These are phyloP conservation scores for Pyxicephalus adspersus DNA, from an alignment of 2,113 vertebrate genomes.

Conservation along the genomic window DNA sequence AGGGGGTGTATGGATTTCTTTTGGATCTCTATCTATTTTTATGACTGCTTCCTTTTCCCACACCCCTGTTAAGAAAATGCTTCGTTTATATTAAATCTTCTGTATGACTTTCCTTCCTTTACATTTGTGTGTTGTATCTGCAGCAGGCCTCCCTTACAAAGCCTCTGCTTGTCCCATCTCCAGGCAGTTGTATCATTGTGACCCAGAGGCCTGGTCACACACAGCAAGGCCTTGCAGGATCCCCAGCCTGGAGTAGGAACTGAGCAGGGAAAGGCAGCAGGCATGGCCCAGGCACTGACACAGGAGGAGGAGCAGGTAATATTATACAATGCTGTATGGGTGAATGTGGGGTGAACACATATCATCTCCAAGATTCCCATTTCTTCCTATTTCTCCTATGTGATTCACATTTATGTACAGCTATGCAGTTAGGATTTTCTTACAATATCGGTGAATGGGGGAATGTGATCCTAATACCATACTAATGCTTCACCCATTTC, in stretches of 20 bases:
- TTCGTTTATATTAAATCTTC: constrained; percentile 41
- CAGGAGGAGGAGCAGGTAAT: constrained; percentile 77
- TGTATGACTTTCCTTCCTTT: neutral
- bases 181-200: neutral
- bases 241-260: constrained; percentile 51
- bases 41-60: constrained; percentile 39
- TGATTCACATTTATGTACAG: too few relatives aligned
- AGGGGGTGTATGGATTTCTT: constrained; percentile 29
- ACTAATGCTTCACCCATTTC: too few relatives aligned
- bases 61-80: constrained; percentile 31
- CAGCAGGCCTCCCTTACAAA: neutral
- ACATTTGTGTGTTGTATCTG: neutral
- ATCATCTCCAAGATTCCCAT: too few relatives aligned
- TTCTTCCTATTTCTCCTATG: too few relatives aligned
- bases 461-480: too few relatives aligned
- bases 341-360: too few relatives aligned
- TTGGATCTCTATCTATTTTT: constrained; percentile 12
- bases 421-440: too few relatives aligned
- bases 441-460: too few relatives aligned
- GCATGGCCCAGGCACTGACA: constrained; percentile 75
- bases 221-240: constrained; percentile 39
- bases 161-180: neutral
- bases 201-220: neutral
- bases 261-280: constrained; percentile 55
- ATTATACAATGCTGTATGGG: neutral